Conservation (phyloP, 2,888 invertebrate species). For the Orthosia incerta region DNA sequence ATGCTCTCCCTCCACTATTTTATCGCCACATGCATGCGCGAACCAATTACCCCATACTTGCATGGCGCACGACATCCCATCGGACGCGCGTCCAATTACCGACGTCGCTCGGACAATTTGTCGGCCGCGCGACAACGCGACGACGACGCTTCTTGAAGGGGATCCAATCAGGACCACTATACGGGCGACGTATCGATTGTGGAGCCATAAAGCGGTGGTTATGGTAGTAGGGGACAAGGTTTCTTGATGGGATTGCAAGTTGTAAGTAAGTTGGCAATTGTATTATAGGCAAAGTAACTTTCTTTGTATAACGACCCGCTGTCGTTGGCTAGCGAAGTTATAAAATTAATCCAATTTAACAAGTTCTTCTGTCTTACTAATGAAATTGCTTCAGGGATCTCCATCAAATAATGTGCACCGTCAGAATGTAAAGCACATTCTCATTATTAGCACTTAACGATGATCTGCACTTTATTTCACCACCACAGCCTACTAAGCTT, state of each 20-base stretch:
- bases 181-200: slow-evolving; percentile 56
- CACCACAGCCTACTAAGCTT: neutral
- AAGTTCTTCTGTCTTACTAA: too few relatives aligned
- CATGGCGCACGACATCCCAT: slow-evolving; percentile 54
- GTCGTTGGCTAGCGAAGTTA: too few relatives aligned
- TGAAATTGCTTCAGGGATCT: too few relatives aligned
- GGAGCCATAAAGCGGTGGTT: slow-evolving; percentile 33
- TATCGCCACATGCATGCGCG: slow-evolving; percentile 20
- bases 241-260: neutral
- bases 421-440: too few relatives aligned
- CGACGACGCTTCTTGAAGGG: slow-evolving; percentile 63
- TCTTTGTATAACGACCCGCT: too few relatives aligned
- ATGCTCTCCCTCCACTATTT: neutral
- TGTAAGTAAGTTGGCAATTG: too few relatives aligned
- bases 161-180: slow-evolving; percentile 67
- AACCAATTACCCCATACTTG: slow-evolving; percentile 42
- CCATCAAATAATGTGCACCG: too few relatives aligned
- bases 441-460: too few relatives aligned
- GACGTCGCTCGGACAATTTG: slow-evolving; percentile 65
- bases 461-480: too few relatives aligned
- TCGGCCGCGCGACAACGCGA: slow-evolving; percentile 52
- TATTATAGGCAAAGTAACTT: too few relatives aligned
- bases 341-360: too few relatives aligned
- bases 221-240: slow-evolving; percentile 3
- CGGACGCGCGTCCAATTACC: slow-evolving; percentile 68